These are phyloP conservation scores for Chromobotia macracanthus DNA, from an alignment of 2,797 vertebrate species.

Conservation along the genomic window DNA sequence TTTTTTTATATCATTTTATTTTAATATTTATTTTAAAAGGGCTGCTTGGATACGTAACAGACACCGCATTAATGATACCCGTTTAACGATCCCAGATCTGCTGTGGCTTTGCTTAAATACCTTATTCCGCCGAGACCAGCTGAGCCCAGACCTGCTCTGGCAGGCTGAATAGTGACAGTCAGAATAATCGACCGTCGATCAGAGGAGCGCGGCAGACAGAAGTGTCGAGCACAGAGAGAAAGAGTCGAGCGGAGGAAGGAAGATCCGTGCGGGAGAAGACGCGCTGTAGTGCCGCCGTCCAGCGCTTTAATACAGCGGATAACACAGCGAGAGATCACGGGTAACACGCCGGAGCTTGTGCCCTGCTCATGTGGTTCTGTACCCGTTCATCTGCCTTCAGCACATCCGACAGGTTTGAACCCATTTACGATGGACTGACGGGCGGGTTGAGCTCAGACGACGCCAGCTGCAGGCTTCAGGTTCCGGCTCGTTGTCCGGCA, in stretches of 20 bases:
- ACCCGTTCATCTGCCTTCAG: background rate
- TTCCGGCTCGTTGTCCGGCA: background rate
- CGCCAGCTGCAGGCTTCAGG: constrained; percentile 26
- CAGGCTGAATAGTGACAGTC: no score
- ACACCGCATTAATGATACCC: no score
- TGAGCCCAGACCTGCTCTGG: no score
- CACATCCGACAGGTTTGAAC: constrained; percentile 17
- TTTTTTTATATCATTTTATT: no score
- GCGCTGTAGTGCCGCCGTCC: background rate
- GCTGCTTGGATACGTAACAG: no score
- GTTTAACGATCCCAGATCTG: no score
- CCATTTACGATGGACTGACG: constrained; percentile 43
- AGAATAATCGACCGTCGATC: no score
- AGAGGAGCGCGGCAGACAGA: constrained; percentile 21
- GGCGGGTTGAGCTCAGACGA: constrained; percentile 32
- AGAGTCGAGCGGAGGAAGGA: constrained; percentile 25
- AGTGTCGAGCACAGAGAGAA: constrained; percentile 18
- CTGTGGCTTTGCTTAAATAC: no score
- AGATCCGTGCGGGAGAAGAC: constrained; percentile 11
- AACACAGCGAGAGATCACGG: background rate
- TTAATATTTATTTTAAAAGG: no score
- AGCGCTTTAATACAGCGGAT: background rate
- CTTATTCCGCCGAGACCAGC: no score
- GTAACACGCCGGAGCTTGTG: background rate
- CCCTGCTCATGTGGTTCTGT: background rate